phyloP scores from a whole-genome alignment of 1,140 invertebrate species.

The Gryon sp. region DNA sequence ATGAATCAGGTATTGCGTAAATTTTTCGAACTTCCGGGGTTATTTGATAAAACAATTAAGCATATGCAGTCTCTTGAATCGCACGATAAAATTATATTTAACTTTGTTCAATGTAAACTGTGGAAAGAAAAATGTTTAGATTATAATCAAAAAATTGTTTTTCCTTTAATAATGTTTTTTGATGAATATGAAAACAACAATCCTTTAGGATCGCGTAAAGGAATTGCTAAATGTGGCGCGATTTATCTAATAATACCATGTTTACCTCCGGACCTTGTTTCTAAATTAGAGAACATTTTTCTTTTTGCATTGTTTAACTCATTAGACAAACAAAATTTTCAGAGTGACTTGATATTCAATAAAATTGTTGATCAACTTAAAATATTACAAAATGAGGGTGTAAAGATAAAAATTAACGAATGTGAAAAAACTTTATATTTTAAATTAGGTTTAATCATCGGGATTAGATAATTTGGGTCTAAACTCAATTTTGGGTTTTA shows the following conservation, averaged over 20 bases:
- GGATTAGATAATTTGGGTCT: constrained; percentile 26
- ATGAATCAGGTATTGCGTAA: neutral
- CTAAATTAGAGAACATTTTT: constrained; percentile 67
- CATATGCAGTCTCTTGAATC: neutral
- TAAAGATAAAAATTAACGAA: neutral
- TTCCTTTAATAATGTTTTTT: constrained; percentile 8
- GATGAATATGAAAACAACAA: constrained; percentile 22
- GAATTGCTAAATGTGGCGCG: constrained; percentile 61
- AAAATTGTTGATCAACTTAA: constrained; percentile 59
- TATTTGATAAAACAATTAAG: constrained; percentile 6
- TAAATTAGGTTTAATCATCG: constrained; percentile 5
- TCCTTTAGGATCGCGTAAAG: constrained; percentile 50
- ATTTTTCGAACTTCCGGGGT: constrained; percentile 3
- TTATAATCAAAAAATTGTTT: neutral
- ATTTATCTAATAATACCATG: constrained; percentile 64
- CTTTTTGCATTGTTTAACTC: constrained; percentile 62
- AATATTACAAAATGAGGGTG: neutral
- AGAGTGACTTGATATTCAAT: constrained; percentile 55
- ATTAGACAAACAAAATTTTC: constrained; percentile 56
- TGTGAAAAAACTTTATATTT: constrained; percentile 16
- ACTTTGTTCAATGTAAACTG: constrained; percentile 6
- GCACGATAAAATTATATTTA: constrained; percentile 1
- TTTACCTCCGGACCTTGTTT: constrained; percentile 56
- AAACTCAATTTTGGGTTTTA: constrained; percentile 21
- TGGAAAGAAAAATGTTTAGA: constrained; percentile 8